phyloP scores from a whole-genome alignment of 1,140 invertebrate species.

The Drosophila pandora region DNA sequence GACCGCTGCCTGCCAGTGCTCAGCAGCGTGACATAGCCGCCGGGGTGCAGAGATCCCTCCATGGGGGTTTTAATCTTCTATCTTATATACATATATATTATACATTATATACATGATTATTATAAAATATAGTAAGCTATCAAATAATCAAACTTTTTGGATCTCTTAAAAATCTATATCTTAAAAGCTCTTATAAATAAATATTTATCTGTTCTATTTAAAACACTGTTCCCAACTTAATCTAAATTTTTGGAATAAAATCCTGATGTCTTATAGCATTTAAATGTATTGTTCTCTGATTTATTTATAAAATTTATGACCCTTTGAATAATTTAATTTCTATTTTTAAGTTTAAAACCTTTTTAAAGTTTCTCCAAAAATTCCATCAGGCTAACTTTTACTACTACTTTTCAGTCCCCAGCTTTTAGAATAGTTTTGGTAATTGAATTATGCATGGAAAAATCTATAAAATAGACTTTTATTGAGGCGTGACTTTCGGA shows the following conservation, averaged over 20 bases:
- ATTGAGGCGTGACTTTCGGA: slow-evolving; percentile 33
- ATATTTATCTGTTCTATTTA: too few relatives aligned
- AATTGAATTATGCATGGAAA: slow-evolving; percentile 37
- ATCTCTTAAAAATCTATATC: too few relatives aligned
- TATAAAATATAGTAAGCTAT: too few relatives aligned
- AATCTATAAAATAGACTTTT: slow-evolving; percentile 9
- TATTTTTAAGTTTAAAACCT: background rate
- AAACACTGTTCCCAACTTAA: too few relatives aligned
- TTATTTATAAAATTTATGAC: background rate
- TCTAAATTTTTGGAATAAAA: too few relatives aligned
- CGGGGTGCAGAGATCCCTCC: slow-evolving; percentile 14
- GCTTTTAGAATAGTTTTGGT: slow-evolving; percentile 25
- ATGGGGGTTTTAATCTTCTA: background rate
- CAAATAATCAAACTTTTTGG: too few relatives aligned
- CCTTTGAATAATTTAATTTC: background rate
- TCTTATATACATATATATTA: too few relatives aligned
- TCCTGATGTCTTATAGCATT: too few relatives aligned
- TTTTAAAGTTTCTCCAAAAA: background rate
- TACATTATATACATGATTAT: too few relatives aligned
- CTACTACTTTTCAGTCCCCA: slow-evolving; percentile 15
- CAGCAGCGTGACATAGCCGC: slow-evolving; percentile 60
- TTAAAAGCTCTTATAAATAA: too few relatives aligned
- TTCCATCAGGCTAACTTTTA: background rate
- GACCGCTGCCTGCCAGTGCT: slow-evolving; percentile 49
- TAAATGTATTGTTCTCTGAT: background rate